Evolutionary conservation across 2,797 vertebrate genomes (phyloP).

Genomic region (Spizella passerina): DNA sequence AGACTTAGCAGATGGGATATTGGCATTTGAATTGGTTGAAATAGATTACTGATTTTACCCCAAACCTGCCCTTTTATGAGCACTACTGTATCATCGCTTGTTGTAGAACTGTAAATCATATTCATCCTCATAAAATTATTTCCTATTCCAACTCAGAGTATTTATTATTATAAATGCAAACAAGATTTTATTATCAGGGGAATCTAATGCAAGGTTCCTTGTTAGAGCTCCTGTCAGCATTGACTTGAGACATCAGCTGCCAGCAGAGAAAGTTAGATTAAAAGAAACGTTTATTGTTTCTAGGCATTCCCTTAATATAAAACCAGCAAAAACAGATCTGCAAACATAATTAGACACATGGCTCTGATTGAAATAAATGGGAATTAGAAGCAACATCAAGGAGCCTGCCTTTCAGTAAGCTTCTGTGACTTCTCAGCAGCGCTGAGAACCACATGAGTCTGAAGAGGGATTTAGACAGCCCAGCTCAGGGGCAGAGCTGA

Average conservation of each 20-base stretch:
- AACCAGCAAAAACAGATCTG: neutral
- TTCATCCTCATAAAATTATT: neutral
- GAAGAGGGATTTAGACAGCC: neutral
- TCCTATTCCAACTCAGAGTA: neutral
- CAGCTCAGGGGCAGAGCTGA: neutral
- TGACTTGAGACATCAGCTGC: neutral
- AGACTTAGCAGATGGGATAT: constrained; percentile 80
- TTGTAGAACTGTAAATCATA: neutral
- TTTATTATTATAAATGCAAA: neutral
- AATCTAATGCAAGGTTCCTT: neutral
- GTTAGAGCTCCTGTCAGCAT: neutral
- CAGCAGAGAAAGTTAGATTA: neutral
- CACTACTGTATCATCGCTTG: neutral
- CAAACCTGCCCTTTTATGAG: constrained; percentile 71
- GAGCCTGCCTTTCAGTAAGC: neutral
- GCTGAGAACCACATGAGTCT: neutral
- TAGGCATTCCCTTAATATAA: neutral
- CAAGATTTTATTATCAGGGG: neutral
- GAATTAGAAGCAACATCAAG: neutral
- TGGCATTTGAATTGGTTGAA: constrained; percentile 82
- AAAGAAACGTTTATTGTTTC: neutral
- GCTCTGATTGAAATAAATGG: neutral
- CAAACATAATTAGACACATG: neutral
- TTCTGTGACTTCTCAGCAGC: neutral
- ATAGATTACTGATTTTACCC: constrained; percentile 75